Evolutionary conservation across 2,888 invertebrate species (phyloP).

Genomic region (Crematogaster levior): DNA sequence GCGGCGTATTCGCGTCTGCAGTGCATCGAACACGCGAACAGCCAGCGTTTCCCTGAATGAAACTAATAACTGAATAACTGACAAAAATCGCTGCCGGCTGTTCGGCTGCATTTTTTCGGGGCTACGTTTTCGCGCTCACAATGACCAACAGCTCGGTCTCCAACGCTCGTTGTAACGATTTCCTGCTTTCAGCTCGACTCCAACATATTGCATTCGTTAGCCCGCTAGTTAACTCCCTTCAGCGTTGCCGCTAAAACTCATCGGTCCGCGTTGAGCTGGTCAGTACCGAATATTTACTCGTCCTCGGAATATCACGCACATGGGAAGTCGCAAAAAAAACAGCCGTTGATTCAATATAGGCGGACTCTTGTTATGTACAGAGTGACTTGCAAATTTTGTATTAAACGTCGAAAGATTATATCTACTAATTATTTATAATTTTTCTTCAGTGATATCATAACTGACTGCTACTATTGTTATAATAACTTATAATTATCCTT

Average conservation of each 20-base stretch:
- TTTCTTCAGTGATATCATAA: not conserved
- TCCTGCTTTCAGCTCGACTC: constrained; percentile 59
- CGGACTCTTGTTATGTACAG: not conserved
- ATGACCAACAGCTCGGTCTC: constrained; percentile 59
- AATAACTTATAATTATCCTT: not conserved
- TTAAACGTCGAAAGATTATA: not conserved
- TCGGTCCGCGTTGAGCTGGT: constrained; percentile 67
- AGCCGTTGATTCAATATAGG: constrained; percentile 23
- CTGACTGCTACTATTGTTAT: not conserved
- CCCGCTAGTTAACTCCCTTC: constrained; percentile 62
- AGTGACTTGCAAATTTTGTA: constrained; percentile 26
- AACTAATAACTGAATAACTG: constrained; percentile 82
- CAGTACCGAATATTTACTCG: constrained; percentile 61
- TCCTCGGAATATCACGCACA: constrained; percentile 49
- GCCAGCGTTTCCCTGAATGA: constrained; percentile 72
- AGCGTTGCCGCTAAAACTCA: constrained; percentile 51
- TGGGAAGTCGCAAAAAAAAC: constrained; percentile 25
- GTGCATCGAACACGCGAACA: constrained; percentile 58
- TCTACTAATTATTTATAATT: not conserved
- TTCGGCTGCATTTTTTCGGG: constrained; percentile 77
- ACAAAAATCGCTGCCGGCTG: constrained; percentile 81
- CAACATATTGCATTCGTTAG: constrained; percentile 78
- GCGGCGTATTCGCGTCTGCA: constrained; percentile 55
- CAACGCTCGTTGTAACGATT: constrained; percentile 57
- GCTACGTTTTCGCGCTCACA: constrained; percentile 70